Percentiles rank a stretch among this genome's conserved stretches.
Conservation (phyloP, 2,113 vertebrate genomes). For the Peromyscus maniculatus region DNA sequence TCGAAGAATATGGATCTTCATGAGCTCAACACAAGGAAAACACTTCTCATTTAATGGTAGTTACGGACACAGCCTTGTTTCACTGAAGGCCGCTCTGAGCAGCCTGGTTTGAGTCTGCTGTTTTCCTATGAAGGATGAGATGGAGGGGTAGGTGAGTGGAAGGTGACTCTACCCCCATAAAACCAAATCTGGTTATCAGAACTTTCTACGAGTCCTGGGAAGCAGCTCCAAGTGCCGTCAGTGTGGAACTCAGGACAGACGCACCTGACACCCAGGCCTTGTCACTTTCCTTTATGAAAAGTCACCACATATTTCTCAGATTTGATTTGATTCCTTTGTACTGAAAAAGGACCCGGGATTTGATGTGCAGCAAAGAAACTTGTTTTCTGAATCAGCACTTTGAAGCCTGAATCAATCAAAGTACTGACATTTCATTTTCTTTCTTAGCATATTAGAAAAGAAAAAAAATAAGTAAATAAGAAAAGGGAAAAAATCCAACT, state of each 20-base stretch:
- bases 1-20: conserved; percentile 46
- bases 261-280: conserved; percentile 6
- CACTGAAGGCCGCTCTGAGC: not conserved
- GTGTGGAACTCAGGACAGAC: conserved; percentile 20
- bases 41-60: not conserved
- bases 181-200: conserved; percentile 62
- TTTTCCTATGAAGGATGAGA: not conserved
- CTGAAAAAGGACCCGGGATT: not conserved
- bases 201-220: conserved; percentile 57
- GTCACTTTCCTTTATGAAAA: conserved; percentile 35
- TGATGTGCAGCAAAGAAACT: conserved; percentile 31
- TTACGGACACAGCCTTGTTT: not conserved
- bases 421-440: not conserved
- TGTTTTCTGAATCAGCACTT: conserved; percentile 52
- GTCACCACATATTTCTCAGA: conserved; percentile 35
- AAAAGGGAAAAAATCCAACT: conserved; percentile 1
- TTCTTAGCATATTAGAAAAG: not conserved
- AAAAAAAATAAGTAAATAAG: not conserved
- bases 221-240: conserved; percentile 4
- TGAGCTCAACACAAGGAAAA: conserved; percentile 49
- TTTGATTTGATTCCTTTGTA: conserved; percentile 46
- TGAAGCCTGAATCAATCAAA: conserved; percentile 49
- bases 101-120: not conserved
- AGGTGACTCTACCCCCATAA: not conserved
- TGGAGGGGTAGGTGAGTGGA: not conserved